A percentile compares a stretch with the other conserved stretches of the same genome.
phyloP scores from a whole-genome alignment of 37 sponge, comb jelly and placozoan species.

The Chondrilla cf. caribensis region DNA sequence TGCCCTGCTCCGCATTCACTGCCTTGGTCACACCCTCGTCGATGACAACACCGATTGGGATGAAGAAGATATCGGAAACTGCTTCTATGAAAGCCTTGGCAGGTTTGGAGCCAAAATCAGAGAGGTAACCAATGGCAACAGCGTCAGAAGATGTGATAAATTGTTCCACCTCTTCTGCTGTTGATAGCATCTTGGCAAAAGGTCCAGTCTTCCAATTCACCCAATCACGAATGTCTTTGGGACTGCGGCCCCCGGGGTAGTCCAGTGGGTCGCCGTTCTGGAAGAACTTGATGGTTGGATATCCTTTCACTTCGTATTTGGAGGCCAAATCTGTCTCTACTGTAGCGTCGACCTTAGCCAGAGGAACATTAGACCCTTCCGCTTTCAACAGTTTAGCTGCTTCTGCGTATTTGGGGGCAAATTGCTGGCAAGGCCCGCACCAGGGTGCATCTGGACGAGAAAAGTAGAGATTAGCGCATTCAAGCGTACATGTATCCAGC shows the following conservation, averaged over 20 bases:
- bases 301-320: slow-evolving; percentile 75
- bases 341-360: slow-evolving; percentile 94
- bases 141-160: slow-evolving; percentile 69
- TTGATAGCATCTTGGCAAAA: slow-evolving; percentile 56
- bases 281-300: slow-evolving; percentile 95
- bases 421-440: slow-evolving; percentile 98
- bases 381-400: slow-evolving; percentile 82
- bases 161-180: slow-evolving; percentile 55
- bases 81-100: slow-evolving; percentile 74
- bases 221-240: slow-evolving; percentile 91
- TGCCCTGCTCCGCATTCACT: slow-evolving; percentile 46
- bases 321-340: slow-evolving; percentile 74
- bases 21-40: slow-evolving; percentile 50
- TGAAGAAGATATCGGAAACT: slow-evolving; percentile 47
- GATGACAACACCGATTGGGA: slow-evolving; percentile 62
- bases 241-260: slow-evolving; percentile 73
- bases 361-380: slow-evolving; percentile 72
- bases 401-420: slow-evolving; percentile 94
- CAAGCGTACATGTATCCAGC: not conserved
- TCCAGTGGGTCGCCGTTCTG: slow-evolving; percentile 27
- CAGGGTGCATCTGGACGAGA: slow-evolving; percentile 94
- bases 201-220: slow-evolving; percentile 90
- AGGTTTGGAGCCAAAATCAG: slow-evolving; percentile 16
- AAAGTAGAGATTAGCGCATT: not conserved
- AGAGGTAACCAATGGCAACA: slow-evolving; percentile 81